phyloP scores from a whole-genome alignment of 2,113 vertebrate species.

The Buteo buteo region DNA sequence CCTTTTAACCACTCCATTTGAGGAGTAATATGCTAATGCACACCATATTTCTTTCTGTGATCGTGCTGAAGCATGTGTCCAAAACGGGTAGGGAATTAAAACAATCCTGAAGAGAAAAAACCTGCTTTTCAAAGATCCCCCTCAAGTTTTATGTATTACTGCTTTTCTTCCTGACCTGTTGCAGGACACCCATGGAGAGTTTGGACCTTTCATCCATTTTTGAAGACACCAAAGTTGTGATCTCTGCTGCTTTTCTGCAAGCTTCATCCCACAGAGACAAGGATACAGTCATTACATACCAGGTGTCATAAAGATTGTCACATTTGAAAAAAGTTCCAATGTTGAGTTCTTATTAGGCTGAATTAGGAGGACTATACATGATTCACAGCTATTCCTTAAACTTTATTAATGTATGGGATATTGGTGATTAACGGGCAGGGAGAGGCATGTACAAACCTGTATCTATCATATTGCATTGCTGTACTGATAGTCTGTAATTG shows the following conservation, averaged over 20 bases:
- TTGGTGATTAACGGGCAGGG: background rate
- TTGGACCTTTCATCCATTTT: background rate
- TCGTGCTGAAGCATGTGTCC: background rate
- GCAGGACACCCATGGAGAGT: background rate
- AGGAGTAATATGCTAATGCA: rapidly evolving
- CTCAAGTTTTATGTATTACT: background rate
- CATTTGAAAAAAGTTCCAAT: background rate
- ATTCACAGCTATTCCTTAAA: background rate
- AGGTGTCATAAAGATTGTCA: background rate
- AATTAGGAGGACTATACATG: background rate
- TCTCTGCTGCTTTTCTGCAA: background rate
- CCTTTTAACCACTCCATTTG: background rate
- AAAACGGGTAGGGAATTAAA: background rate
- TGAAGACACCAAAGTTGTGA: background rate
- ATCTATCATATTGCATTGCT: rapidly evolving
- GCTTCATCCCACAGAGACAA: background rate
- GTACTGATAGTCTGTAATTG: too few species aligned
- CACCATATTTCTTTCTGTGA: rapidly evolving
- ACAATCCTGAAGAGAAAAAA: background rate
- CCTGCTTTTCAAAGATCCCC: background rate
- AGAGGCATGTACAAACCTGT: rapidly evolving
- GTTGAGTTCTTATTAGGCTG: background rate
- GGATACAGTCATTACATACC: rapidly evolving
- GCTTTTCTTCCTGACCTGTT: background rate
- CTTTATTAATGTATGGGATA: background rate